These are phyloP conservation scores for Volucella bombylans DNA, from an alignment of 2,888 invertebrate species.

Conservation along the genomic window DNA sequence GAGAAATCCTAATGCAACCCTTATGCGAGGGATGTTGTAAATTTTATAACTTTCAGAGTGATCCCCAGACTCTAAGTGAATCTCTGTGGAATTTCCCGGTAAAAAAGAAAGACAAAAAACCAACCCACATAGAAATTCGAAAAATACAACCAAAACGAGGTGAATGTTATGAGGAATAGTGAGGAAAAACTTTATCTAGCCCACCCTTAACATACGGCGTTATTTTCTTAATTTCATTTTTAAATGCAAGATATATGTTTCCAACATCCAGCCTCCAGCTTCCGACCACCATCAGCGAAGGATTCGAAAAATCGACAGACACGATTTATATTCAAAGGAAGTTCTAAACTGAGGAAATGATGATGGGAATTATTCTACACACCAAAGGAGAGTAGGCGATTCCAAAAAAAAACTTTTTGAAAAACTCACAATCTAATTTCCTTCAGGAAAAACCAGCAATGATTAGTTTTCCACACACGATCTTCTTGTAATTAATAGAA, in stretches of 20 bases:
- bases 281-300: not conserved
- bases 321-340: conserved; percentile 63
- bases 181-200: conserved; percentile 24
- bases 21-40: conserved; percentile 60
- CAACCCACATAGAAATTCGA: conserved; percentile 3
- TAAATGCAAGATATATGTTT: conserved; percentile 52
- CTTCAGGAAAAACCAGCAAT: conserved; percentile 33
- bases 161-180: conserved; percentile 18
- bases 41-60: conserved; percentile 69
- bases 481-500: conserved; percentile 3
- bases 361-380: conserved; percentile 57
- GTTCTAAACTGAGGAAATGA: conserved; percentile 52
- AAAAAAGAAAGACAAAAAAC: conserved; percentile 23
- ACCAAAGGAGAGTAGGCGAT: conserved; percentile 17
- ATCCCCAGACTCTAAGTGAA: conserved; percentile 45
- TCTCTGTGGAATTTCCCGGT: conserved; percentile 48
- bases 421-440: conserved; percentile 55
- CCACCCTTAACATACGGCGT: conserved; percentile 50
- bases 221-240: conserved; percentile 71
- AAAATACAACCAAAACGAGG: conserved; percentile 46
- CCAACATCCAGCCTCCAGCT: conserved; percentile 4
- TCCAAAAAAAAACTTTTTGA: conserved; percentile 31
- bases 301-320: not conserved
- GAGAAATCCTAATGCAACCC: conserved; percentile 41
- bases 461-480: conserved; percentile 36